Conservation (phyloP, 2,888 invertebrate species). For the Plagiodera versicolora region DNA sequence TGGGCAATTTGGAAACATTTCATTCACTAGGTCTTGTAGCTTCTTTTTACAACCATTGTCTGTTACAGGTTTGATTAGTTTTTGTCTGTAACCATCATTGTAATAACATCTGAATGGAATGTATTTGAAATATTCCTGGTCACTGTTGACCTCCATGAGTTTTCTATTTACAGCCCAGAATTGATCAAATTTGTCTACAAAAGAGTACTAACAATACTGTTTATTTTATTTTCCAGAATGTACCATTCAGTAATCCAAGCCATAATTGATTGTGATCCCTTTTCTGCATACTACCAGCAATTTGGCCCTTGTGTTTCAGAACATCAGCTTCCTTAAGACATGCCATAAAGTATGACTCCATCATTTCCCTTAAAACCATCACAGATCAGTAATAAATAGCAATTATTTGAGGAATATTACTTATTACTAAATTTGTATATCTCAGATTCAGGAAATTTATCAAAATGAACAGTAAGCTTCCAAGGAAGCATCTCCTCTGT, state of each 20-base stretch:
- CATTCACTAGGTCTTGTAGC: constrained; percentile 69
- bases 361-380: constrained; percentile 70
- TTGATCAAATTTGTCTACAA: constrained; percentile 94
- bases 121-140: constrained; percentile 81
- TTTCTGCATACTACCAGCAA: constrained; percentile 90
- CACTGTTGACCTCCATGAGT: constrained; percentile 85
- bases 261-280: constrained; percentile 97
- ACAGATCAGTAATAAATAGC: background rate
- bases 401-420: constrained; percentile 55
- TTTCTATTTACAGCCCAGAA: constrained; percentile 97
- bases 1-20: constrained; percentile 66
- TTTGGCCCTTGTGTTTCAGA: constrained; percentile 90
- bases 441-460: constrained; percentile 88
- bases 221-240: background rate
- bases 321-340: constrained; percentile 97
- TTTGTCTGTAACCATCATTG: constrained; percentile 73
- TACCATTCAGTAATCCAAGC: constrained; percentile 91
- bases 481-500: constrained; percentile 81
- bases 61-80: constrained; percentile 73
- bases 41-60: constrained; percentile 74
- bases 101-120: constrained; percentile 86
- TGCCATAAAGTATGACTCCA: constrained; percentile 94
- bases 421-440: constrained; percentile 85
- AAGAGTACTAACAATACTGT: constrained; percentile 10
- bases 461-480: constrained; percentile 91